A percentile compares a stretch with the other conserved stretches of the same genome.
phyloP scores from a whole-genome alignment of 2,113 vertebrate species.

The Numenius arquata region DNA sequence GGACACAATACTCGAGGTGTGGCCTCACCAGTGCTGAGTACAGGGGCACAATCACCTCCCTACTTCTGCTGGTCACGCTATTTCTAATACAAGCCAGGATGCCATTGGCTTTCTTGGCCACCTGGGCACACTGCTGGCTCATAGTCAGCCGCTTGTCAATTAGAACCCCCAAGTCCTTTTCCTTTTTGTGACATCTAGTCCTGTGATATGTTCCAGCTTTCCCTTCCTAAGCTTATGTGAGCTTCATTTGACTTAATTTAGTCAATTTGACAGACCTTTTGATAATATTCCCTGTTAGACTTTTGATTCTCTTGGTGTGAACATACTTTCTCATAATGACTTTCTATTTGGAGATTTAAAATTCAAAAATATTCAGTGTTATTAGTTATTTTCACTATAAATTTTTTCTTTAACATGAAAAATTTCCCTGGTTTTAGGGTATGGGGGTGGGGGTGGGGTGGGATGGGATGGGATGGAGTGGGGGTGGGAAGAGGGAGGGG shows the following conservation, averaged over 20 bases:
- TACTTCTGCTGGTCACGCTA: too few relatives aligned
- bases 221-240: neutral
- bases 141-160: too few relatives aligned
- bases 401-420: neutral
- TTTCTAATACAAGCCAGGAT: too few relatives aligned
- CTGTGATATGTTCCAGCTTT: neutral
- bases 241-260: neutral
- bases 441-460: too few relatives aligned
- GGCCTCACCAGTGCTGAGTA: too few relatives aligned
- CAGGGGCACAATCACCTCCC: too few relatives aligned
- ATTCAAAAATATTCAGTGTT: neutral
- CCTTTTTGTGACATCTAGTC: neutral
- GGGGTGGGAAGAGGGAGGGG: neutral
- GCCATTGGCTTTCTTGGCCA: too few relatives aligned
- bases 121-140: too few relatives aligned
- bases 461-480: too few relatives aligned
- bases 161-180: too few relatives aligned
- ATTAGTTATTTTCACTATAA: neutral
- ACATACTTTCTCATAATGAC: neutral
- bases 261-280: fast-evolving
- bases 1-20: too few relatives aligned
- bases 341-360: neutral
- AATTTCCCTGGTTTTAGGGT: neutral
- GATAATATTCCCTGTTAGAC: neutral
- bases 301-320: neutral